Conservation (phyloP, 1,140 invertebrate genomes). For the Dinoponera quadriceps region DNA sequence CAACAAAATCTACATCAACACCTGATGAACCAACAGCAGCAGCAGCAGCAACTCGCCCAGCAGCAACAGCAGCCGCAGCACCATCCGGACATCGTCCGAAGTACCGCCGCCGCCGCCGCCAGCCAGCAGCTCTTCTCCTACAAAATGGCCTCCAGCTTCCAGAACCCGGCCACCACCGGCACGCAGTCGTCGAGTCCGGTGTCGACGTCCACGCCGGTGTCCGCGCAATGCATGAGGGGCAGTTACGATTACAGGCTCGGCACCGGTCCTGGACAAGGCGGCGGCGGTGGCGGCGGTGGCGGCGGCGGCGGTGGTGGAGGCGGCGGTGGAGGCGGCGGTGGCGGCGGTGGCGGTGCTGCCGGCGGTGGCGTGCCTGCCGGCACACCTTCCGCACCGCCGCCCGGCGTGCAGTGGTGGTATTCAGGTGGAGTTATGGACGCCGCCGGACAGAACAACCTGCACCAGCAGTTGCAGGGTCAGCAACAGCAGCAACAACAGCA, state of each 20-base stretch:
- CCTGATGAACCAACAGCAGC: slow-evolving; percentile 83
- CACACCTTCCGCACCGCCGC: slow-evolving; percentile 84
- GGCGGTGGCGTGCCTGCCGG: slow-evolving; percentile 79
- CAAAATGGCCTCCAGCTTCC: slow-evolving; percentile 93
- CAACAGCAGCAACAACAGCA: slow-evolving; percentile 85
- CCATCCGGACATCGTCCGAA: slow-evolving; percentile 85
- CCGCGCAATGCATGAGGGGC: slow-evolving; percentile 80
- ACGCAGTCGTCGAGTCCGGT: slow-evolving; percentile 83
- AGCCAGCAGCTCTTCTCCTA: slow-evolving; percentile 93
- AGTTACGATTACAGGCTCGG: slow-evolving; percentile 88
- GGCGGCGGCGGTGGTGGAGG: slow-evolving; percentile 84
- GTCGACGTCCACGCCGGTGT: slow-evolving; percentile 83
- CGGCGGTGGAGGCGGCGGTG: too few species aligned
- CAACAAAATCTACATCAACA: slow-evolving; percentile 84
- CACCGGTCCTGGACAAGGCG: slow-evolving; percentile 72
- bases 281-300: slow-evolving; percentile 73
- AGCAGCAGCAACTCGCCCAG: slow-evolving; percentile 81
- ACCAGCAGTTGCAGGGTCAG: slow-evolving; percentile 84
- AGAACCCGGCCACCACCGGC: slow-evolving; percentile 88
- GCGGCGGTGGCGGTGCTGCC: slow-evolving; percentile 85
- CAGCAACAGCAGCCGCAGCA: slow-evolving; percentile 80
- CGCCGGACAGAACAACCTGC: slow-evolving; percentile 86
- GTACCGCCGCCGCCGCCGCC: slow-evolving; percentile 85
- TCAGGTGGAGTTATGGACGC: slow-evolving; percentile 83
- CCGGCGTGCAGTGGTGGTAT: slow-evolving; percentile 90